Evolutionary conservation across 2,797 vertebrate genomes (phyloP), one percentile per base, ranked within the genome.

Genomic region (Florisuga fusca): DNA sequence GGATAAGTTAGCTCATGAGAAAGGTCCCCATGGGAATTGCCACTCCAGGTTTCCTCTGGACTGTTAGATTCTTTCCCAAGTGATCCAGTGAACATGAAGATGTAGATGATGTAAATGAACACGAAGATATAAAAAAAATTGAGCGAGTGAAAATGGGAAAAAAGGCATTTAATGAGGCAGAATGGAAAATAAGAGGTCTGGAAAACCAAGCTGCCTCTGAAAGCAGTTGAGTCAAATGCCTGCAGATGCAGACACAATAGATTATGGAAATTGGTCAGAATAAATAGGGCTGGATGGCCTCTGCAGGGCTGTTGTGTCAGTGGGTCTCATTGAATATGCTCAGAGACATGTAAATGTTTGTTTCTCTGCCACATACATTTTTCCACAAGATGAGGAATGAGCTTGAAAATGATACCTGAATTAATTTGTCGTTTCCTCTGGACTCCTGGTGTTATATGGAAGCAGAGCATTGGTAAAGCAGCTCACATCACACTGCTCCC

Each of bases 231-330:
- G 64, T 74, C 85, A 74, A 89, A 80, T 3, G 48, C 26, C 79
- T 87, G 71, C 72, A 85, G 85, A 73, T 83, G 68, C 79, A 85
- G 82, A 48, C 61, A 82, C 61, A 80, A 83, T 38, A 27, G 68
- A 87, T 85, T 48, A 80, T 91, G 90, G 93, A 93, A 91, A 95
- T 92, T 12, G 62, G 53, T 61, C 12, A 48, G 72, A 57, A 87
- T 82, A 91, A 93, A 92, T 46, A 33, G 78, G 59, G 26, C 64
- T 83, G 83, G 90, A 11, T 63, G 94, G 75, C 79, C 87, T 85
- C 46, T 10, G 69, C 84, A 74, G 59, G 68, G 15, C 57, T 59
- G 4, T 11, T 21, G 75, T 89, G 87, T 69, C 81, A 58, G 36
- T 2, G 1, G 59, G 55, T 38, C 75, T 89, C 75, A 48, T 31